Conservation (phyloP, 2,113 vertebrate genomes). For the Corapipo altera region DNA sequence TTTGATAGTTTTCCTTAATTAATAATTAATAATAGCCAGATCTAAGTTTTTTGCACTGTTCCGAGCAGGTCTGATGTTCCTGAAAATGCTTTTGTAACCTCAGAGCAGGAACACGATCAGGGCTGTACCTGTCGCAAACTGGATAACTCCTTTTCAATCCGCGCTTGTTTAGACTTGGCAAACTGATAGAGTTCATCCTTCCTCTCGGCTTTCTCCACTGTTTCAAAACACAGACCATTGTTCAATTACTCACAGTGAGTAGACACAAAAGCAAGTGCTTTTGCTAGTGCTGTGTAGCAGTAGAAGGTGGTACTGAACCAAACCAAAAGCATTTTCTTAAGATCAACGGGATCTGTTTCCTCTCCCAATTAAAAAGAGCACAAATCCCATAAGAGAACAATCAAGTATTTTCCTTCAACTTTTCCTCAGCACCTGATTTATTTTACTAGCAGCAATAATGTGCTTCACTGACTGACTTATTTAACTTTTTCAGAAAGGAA, state of each 20-base stretch:
- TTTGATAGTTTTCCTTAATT: background rate
- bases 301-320: background rate
- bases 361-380: background rate
- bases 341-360: background rate
- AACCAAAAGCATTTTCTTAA: background rate
- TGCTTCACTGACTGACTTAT: background rate
- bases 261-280: background rate
- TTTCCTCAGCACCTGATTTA: background rate
- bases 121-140: constrained; percentile 80
- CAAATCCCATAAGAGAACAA: background rate
- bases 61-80: background rate
- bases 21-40: background rate
- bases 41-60: background rate
- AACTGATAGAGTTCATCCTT: constrained; percentile 84
- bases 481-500: background rate
- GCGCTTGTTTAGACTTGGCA: constrained; percentile 83
- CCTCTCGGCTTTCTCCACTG: constrained; percentile 83
- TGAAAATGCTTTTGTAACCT: background rate
- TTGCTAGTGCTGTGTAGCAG: background rate
- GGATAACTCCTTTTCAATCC: constrained; percentile 77
- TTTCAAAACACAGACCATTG: background rate
- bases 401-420: background rate
- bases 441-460: background rate
- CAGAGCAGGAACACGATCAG: background rate
- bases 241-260: background rate